Percentiles rank a stretch among this genome's conserved stretches.
Evolutionary conservation across 2,797 vertebrate genomes (phyloP).

Genomic region (Sylvilagus floridanus): DNA sequence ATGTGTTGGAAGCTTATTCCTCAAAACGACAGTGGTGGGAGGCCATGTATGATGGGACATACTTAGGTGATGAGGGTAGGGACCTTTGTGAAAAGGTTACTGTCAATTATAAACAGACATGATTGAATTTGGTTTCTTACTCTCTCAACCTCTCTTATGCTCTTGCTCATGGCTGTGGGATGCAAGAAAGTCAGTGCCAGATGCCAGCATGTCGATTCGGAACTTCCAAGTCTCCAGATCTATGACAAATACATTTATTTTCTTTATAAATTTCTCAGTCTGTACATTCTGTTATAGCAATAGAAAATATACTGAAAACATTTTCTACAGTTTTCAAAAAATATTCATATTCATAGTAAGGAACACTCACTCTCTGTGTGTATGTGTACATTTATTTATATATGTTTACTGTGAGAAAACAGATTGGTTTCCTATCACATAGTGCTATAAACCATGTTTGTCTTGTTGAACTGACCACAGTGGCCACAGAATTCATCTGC

Average conservation of each 20-base stretch:
- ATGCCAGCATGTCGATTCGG: neutral
- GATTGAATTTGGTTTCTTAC: neutral
- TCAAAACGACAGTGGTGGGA: neutral
- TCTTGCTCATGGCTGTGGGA: no score
- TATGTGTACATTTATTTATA: neutral
- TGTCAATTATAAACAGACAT: neutral
- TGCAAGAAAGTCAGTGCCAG: no score
- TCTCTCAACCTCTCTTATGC: neutral
- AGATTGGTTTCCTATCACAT: neutral
- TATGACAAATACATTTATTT: neutral
- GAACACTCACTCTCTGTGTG: neutral
- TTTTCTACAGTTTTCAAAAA: neutral
- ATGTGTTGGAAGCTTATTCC: neutral
- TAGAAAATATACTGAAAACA: neutral
- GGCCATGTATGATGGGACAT: accelerated
- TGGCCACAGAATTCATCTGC: neutral
- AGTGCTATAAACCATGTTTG: neutral
- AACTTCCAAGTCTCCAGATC: neutral
- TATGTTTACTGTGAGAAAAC: neutral
- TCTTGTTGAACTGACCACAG: neutral
- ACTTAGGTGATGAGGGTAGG: neutral
- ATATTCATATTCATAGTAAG: neutral
- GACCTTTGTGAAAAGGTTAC: neutral
- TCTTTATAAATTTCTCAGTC: neutral
- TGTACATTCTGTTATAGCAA: neutral